Conservation (phyloP, 2,888 invertebrate species). For the Euplexia lucipara region DNA sequence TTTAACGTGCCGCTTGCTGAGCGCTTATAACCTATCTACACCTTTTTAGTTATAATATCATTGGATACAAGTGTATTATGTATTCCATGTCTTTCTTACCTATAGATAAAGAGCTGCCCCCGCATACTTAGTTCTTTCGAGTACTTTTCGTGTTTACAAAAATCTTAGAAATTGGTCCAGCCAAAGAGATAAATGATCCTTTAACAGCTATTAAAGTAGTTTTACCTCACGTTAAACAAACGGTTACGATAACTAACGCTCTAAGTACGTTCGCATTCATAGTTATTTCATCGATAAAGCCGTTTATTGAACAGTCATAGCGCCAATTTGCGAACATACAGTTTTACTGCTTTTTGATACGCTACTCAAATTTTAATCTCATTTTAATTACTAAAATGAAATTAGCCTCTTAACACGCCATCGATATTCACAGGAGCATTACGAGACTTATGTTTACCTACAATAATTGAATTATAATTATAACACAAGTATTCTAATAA, state of each 20-base stretch:
- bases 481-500: not conserved
- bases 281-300: conserved; percentile 63
- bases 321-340: conserved; percentile 79
- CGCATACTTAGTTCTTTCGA: no score
- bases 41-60: no score
- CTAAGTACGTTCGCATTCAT: conserved; percentile 33
- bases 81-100: no score
- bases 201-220: not conserved
- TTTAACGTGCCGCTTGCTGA: no score
- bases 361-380: conserved; percentile 87
- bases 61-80: no score
- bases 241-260: not conserved
- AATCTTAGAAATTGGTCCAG: no score
- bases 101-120: no score
- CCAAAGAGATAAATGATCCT: not conserved
- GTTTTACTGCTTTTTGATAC: conserved; percentile 86
- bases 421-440: conserved; percentile 65
- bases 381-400: conserved; percentile 83
- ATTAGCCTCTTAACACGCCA: conserved; percentile 74
- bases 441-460: conserved; percentile 55
- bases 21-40: no score
- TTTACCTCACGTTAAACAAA: not conserved
- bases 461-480: conserved; percentile 31
- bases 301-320: conserved; percentile 72
- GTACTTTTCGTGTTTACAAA: no score